Base-by-base conservation (phyloP, 2,888 invertebrate genomes). In the Alentia gelatinosa region DNA sequence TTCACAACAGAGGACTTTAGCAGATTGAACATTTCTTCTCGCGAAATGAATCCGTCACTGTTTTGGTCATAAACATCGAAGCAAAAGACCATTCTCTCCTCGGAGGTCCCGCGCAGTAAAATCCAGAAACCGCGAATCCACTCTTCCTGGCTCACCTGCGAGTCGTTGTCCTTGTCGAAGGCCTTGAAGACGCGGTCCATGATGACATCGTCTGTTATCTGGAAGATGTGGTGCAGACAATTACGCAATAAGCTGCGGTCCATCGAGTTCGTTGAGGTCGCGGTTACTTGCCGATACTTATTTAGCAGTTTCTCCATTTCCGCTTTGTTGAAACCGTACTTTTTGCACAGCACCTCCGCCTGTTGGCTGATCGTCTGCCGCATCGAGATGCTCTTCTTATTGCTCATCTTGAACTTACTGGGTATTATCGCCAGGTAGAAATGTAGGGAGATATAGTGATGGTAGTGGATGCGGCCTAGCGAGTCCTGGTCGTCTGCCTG, bases 1-100 rank as follows among this genome's bases (percentile, higher is more conserved):
- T 89, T 89, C 23, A 89, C 89, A 15, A 89, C 63, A 39, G 35
- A 63, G 23, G 33, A 12, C 68, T 97, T 97, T 15, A 98, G 96
- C 93, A 98, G 96, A 40, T 97, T 97, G 94, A 98, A 98, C 97
- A 98, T 98, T 95, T 98, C 98, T 94, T 98, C 98, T 93, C 97
- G 97, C 0, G 98, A 97, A 47, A 98, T 97, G 94, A 97, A 98
- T 0, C 98, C 98, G 94, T 98, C 98, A 12, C 97, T 97, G 94
- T 98, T 98, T 50, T 98, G 96, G 94, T 98, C 98, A 94, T 98
- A 98, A 0, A 98, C 97, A 37, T 97, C 93, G 91, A 96, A 96
- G 91, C 94, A 95, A 93, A 95, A 95, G 95, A 93, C 23, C 94
- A 91, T 3, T 92, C 97, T 97, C 95, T 98, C 98, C 0, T 97